phyloP scores from a whole-genome alignment of 2,797 vertebrate species.

The Acrocephalus scirpaceus region DNA sequence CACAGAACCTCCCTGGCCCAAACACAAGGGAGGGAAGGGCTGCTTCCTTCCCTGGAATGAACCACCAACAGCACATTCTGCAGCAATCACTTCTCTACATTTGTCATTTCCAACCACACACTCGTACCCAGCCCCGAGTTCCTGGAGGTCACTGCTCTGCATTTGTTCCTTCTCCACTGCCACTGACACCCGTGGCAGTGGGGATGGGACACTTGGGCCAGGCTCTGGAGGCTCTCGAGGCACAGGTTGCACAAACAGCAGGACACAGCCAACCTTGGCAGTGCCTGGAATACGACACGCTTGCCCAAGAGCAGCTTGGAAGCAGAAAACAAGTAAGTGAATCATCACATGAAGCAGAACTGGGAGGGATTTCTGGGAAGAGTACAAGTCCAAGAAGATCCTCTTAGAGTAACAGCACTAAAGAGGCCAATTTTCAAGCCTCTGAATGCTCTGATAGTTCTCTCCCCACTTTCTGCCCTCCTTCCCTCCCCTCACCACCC shows the following conservation, averaged over 20 bases:
- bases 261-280: fast-evolving
- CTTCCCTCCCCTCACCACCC: not conserved
- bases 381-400: not conserved
- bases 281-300: fast-evolving
- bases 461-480: not conserved
- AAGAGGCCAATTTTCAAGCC: not conserved
- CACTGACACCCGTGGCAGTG: fast-evolving
- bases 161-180: not conserved
- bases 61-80: not conserved
- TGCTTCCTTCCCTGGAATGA: conserved; percentile 19
- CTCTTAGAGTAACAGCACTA: not conserved
- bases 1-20: not conserved
- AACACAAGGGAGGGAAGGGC: not conserved
- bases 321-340: not conserved
- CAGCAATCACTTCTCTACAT: not conserved
- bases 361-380: conserved; percentile 54
- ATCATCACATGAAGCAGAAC: not conserved
- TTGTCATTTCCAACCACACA: not conserved
- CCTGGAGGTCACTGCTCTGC: not conserved
- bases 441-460: not conserved
- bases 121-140: not conserved
- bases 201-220: not conserved
- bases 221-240: not conserved
- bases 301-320: not conserved
- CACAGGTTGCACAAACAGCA: not conserved